phyloP scores from a whole-genome alignment of 2,888 invertebrate genomes.

The Polydrusus cervinus region DNA sequence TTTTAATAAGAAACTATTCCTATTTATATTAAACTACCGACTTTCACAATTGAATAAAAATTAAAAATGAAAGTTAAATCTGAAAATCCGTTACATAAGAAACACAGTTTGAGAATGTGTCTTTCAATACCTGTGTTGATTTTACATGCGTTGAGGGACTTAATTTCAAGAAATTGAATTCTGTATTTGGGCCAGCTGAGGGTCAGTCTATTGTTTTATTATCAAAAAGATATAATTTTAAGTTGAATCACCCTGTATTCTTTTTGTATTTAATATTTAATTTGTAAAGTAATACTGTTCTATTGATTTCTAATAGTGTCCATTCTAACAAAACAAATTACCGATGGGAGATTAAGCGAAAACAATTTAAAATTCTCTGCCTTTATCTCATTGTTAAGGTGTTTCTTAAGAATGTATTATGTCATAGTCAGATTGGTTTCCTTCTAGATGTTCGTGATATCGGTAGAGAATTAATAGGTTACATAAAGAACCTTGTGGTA shows the following conservation, averaged over 20 bases:
- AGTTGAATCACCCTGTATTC: slow-evolving; percentile 5
- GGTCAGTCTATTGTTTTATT: background rate
- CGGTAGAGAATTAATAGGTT: slow-evolving; percentile 19
- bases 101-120: too few relatives aligned
- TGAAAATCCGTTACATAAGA: too few relatives aligned
- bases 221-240: background rate
- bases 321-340: slow-evolving; percentile 49
- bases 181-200: too few relatives aligned
- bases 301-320: slow-evolving; percentile 49
- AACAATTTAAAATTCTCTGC: slow-evolving; percentile 53
- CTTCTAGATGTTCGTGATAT: slow-evolving; percentile 45
- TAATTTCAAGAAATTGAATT: too few relatives aligned
- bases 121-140: too few relatives aligned
- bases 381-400: slow-evolving; percentile 53
- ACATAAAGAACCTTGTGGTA: slow-evolving; percentile 18
- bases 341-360: slow-evolving; percentile 52
- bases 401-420: slow-evolving; percentile 53
- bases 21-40: too few relatives aligned
- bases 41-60: too few relatives aligned
- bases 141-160: too few relatives aligned
- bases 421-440: slow-evolving; percentile 50
- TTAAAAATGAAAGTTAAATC: too few relatives aligned
- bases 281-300: slow-evolving; percentile 41
- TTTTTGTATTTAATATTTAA: slow-evolving; percentile 40
- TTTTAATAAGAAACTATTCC: too few relatives aligned